Conservation (phyloP, 2,113 vertebrate species). For the Gnathonemus echidnorhynchus region DNA sequence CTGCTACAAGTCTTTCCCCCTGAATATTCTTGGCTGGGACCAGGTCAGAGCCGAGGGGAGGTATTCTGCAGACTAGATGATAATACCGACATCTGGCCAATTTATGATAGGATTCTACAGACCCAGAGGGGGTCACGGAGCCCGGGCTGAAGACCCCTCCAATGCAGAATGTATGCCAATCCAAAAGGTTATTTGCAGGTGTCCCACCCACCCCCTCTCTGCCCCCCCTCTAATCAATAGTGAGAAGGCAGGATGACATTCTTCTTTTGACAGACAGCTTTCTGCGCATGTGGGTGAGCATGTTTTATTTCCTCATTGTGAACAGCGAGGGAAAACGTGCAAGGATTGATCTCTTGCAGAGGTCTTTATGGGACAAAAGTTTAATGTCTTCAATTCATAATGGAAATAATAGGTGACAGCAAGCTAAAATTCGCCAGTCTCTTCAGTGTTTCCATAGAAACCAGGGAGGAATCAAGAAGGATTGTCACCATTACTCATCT, state of each 20-base stretch:
- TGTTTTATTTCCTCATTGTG: conserved; percentile 49
- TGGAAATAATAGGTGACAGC: conserved; percentile 42
- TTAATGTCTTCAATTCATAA: conserved; percentile 51
- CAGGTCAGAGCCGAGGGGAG: background rate
- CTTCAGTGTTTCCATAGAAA: conserved; percentile 38
- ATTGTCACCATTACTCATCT: conserved; percentile 38
- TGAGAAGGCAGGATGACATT: conserved; percentile 27
- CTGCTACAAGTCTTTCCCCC: background rate
- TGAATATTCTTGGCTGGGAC: background rate
- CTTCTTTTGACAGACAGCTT: conserved; percentile 23
- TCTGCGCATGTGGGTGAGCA: conserved; percentile 25
- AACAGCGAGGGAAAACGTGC: conserved; percentile 34
- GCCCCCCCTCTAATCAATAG: conserved; percentile 26
- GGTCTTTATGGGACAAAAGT: conserved; percentile 50
- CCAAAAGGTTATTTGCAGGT: conserved; percentile 43
- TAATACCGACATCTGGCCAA: background rate
- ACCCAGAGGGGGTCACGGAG: background rate
- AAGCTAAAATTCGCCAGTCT: conserved; percentile 41
- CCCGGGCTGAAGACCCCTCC: background rate
- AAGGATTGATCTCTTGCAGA: conserved; percentile 39
- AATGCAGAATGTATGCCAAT: conserved; percentile 7
- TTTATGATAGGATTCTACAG: background rate
- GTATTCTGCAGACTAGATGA: background rate
- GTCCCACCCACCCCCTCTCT: conserved; percentile 21
- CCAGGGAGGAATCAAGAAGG: conserved; percentile 34